Conservation (phyloP, 1,140 invertebrate species). For the Pseudomyrmex cubaensis region DNA sequence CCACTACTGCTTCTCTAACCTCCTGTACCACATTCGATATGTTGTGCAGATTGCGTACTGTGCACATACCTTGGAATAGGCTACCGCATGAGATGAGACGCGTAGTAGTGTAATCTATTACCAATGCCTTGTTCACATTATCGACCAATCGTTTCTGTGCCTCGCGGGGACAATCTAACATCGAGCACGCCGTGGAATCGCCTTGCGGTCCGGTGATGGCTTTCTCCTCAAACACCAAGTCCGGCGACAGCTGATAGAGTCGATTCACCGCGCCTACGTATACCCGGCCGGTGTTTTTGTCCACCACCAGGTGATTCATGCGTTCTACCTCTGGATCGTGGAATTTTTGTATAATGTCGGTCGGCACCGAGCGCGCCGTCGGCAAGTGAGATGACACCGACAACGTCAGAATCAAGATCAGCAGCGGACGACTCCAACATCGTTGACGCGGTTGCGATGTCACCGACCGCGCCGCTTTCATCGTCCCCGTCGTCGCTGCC, state of each 20-base stretch:
- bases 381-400: conserved; percentile 83
- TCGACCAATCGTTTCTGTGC: conserved; percentile 91
- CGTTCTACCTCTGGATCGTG: conserved; percentile 87
- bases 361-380: conserved; percentile 82
- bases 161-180: conserved; percentile 91
- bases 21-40: conserved; percentile 92
- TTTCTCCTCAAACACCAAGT: conserved; percentile 91
- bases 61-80: conserved; percentile 95
- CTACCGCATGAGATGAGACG: conserved; percentile 97
- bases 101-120: conserved; percentile 96
- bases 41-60: conserved; percentile 94
- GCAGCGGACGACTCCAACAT: conserved; percentile 44
- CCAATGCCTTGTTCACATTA: conserved; percentile 97
- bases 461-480: conserved; percentile 53
- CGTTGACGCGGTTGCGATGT: conserved; percentile 50
- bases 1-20: conserved; percentile 95
- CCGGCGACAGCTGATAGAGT: conserved; percentile 96
- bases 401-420: conserved; percentile 75
- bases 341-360: conserved; percentile 89
- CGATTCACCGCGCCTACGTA: conserved; percentile 97
- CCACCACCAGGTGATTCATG: conserved; percentile 95
- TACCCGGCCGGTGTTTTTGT: conserved; percentile 95
- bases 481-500: conserved; percentile 52
- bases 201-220: conserved; percentile 95
- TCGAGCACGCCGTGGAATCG: conserved; percentile 96